Evolutionary conservation across 2,888 invertebrate genomes (phyloP), one percentile per base, ranked within the genome.

Genomic region (Drosophila putrida): DNA sequence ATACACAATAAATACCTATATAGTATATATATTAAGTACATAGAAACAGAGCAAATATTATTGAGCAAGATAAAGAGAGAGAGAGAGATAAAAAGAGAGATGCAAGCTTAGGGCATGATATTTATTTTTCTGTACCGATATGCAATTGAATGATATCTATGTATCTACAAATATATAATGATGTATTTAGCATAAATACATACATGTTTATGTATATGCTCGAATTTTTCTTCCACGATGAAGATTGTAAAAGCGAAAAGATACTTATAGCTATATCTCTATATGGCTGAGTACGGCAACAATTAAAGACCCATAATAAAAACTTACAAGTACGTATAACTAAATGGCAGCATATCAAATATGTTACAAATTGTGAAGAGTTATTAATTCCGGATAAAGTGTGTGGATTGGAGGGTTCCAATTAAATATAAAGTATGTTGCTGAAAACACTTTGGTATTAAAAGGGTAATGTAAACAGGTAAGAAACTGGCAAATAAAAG

Each of bases 91-190:
- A 58, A 57, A 20, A 20, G 39, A 66, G 46, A 75, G 25, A 62
- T 47, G 50, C 50, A 50, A 39, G 54, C 25, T 51, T 50, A 46
- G 61, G 15, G 60, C 72, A 75, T 54, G 60, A 71, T 77, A 80
- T 86, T 82, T 84, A 84, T 84, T 84, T 84, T 84, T 84, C 64
- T 79, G 82, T 79, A 87, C 85, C 77, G 71, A 75, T 63, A 49
- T 47, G 41, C 57, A 60, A 53, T 55, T 38, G 44, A 67, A 64
- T 55, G 60, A 67, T 46, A 67, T 64, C 60, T 59, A 67, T 63
- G 67, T 66, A 79, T 75, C 64, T 51, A 68, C 6, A 39, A 49
- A 55, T 58, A 67, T 72, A 53, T 57, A 67, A 66, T 36, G 25
- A 50, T 50, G 20, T 36, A 50, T n/a, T n/a, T n/a, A 36, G 25